Evolutionary conservation across 2,888 invertebrate species (phyloP).

Genomic region (Heteropelma amictum): DNA sequence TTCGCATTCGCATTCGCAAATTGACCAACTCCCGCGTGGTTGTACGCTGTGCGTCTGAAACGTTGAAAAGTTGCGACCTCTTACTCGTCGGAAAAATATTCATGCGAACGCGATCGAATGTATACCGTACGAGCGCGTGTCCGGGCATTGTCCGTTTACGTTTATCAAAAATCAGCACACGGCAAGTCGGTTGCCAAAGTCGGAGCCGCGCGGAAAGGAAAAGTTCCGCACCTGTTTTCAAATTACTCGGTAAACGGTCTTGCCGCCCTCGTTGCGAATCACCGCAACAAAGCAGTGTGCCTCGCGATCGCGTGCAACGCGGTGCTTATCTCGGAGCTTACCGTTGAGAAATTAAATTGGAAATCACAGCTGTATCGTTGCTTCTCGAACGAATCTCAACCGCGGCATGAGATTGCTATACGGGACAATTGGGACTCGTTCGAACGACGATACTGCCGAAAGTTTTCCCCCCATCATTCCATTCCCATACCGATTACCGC

Average conservation of each 20-base stretch:
- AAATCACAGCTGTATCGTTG: conserved; percentile 21
- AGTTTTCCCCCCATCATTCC: background rate
- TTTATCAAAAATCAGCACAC: too few relatives aligned
- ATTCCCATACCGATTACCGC: background rate
- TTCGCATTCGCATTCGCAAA: conserved; percentile 22
- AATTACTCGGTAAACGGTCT: conserved; percentile 47
- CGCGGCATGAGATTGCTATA: conserved; percentile 23
- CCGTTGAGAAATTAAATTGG: conserved; percentile 27
- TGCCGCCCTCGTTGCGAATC: too few relatives aligned
- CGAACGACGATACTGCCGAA: background rate
- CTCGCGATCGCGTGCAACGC: conserved; percentile 38
- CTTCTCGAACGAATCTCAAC: conserved; percentile 13
- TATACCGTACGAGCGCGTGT: too few relatives aligned
- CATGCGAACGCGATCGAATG: too few relatives aligned
- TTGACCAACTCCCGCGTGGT: conserved; percentile 35
- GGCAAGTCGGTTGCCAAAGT: too few relatives aligned
- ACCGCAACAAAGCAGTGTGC: background rate
- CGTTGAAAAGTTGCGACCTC: too few relatives aligned
- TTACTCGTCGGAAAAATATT: too few relatives aligned
- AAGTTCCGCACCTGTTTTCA: conserved; percentile 38
- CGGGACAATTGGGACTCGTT: conserved; percentile 22
- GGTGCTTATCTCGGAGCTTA: conserved; percentile 17
- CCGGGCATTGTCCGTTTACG: too few relatives aligned
- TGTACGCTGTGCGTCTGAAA: too few relatives aligned
- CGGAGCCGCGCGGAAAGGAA: conserved; percentile 6